Percentiles rank a stretch among this genome's conserved stretches.
Conservation (phyloP, 2,888 invertebrate species). For the Drosophila silvestris region DNA sequence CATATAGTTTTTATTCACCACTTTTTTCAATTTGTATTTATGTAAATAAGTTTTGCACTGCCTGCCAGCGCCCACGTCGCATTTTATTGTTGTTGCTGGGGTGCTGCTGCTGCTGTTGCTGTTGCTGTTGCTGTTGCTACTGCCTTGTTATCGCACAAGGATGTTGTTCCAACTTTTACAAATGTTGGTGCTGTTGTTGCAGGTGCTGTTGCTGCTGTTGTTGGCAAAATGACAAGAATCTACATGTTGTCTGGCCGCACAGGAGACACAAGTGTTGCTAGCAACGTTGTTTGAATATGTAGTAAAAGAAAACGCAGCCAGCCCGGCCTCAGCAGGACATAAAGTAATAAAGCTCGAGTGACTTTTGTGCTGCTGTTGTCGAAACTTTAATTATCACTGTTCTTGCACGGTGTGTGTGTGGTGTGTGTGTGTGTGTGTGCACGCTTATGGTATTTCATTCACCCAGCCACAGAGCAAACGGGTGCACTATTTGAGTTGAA, state of each 20-base stretch:
- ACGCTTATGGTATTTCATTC: constrained; percentile 19
- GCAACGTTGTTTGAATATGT: constrained; percentile 40
- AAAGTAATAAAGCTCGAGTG: constrained; percentile 74
- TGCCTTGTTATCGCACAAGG: constrained; percentile 79
- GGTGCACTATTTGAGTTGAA: constrained; percentile 43
- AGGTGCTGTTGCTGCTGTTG: constrained; percentile 29
- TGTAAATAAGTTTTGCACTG: constrained; percentile 76
- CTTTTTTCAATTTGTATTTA: constrained; percentile 80
- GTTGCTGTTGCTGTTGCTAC: constrained; percentile 26
- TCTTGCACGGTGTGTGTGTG: constrained; percentile 52
- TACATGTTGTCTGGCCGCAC: constrained; percentile 72
- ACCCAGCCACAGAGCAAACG: constrained; percentile 26
- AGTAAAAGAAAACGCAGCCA: constrained; percentile 43
- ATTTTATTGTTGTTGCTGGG: constrained; percentile 23
- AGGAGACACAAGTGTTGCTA: constrained; percentile 68
- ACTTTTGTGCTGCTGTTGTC: constrained; percentile 64
- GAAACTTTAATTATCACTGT: constrained; percentile 80
- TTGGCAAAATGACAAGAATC: constrained; percentile 46
- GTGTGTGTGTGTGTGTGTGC: constrained; percentile 4
- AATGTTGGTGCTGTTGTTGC: constrained; percentile 38
- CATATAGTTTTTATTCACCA: constrained; percentile 49
- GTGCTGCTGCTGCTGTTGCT: constrained; percentile 17
- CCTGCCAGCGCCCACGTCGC: constrained; percentile 22
- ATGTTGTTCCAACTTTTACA: constrained; percentile 78
- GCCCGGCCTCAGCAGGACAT: constrained; percentile 51